Conservation (phyloP, 2,888 invertebrate genomes). For the Eupithecia vulgata region DNA sequence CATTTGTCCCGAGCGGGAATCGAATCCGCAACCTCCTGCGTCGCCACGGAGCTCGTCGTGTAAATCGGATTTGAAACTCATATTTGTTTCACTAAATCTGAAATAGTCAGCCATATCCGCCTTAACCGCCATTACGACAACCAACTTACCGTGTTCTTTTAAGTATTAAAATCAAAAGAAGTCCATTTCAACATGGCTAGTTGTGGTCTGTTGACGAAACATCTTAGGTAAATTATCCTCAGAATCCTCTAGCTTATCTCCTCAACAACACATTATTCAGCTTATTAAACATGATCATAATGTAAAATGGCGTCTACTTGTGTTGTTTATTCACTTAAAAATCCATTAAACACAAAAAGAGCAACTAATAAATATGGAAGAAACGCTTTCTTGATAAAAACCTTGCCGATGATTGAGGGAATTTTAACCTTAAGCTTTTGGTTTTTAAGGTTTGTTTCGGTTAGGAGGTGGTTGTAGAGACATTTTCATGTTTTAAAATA, state of each 20-base stretch:
- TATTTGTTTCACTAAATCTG: background rate
- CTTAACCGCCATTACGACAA: background rate
- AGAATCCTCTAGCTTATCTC: constrained; percentile 5
- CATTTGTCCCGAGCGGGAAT: no score
- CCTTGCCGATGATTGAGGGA: constrained; percentile 32
- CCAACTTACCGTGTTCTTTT: background rate
- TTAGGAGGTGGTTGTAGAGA: constrained; percentile 44
- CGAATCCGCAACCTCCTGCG: no score
- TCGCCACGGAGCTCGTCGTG: no score
- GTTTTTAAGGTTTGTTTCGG: constrained; percentile 41
- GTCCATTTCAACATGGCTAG: background rate
- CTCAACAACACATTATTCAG: constrained; percentile 21
- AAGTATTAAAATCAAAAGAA: background rate
- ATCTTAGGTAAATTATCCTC: background rate
- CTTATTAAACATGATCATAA: constrained; percentile 49
- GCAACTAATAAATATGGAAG: constrained; percentile 78
- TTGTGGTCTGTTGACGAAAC: background rate
- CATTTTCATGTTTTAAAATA: constrained; percentile 74
- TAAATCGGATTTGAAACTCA: no score
- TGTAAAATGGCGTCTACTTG: constrained; percentile 49
- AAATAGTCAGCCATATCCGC: background rate
- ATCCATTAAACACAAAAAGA: constrained; percentile 80
- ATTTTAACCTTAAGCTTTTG: constrained; percentile 41
- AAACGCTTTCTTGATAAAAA: constrained; percentile 62
- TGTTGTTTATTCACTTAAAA: constrained; percentile 81